phyloP scores from a whole-genome alignment of 2,888 invertebrate species.

The Apomyelois bistriatella region DNA sequence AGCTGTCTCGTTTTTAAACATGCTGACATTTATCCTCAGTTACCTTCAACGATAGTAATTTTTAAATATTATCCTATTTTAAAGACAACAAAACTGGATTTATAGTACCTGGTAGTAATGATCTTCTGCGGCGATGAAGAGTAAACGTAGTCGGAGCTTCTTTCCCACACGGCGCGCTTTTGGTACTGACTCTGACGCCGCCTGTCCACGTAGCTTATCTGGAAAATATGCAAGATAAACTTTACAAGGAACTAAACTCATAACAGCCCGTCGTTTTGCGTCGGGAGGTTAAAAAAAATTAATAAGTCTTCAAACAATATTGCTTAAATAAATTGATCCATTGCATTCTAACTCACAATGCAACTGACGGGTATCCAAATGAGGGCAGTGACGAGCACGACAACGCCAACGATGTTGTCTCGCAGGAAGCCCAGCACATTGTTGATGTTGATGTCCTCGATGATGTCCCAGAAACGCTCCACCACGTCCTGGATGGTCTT shows the following conservation, averaged over 20 bases:
- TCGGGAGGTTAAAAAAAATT: no score
- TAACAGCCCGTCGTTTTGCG: no score
- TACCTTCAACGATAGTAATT: no score
- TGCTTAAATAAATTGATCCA: no score
- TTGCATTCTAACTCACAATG: conserved; percentile 75
- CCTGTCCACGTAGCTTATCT: conserved; percentile 90
- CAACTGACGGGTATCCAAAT: conserved; percentile 98
- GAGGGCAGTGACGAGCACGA: conserved; percentile 93
- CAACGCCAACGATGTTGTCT: conserved; percentile 96
- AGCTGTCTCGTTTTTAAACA: no score
- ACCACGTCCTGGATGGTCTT: conserved; percentile 97
- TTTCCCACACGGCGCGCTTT: conserved; percentile 86
- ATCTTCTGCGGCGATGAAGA: conserved; percentile 86
- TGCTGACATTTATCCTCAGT: no score
- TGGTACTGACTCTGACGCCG: conserved; percentile 85
- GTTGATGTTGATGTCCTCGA: conserved; percentile 97
- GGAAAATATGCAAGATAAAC: neutral
- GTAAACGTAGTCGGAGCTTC: conserved; percentile 85
- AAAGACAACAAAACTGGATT: neutral
- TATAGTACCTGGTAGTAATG: conserved; percentile 80
- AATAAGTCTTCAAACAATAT: no score
- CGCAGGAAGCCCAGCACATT: conserved; percentile 93
- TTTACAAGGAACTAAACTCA: no score
- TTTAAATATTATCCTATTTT: no score
- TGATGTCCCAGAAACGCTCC: conserved; percentile 98